These are phyloP conservation scores for Seira musarum DNA, from an alignment of 2,888 invertebrate species.

Conservation along the genomic window DNA sequence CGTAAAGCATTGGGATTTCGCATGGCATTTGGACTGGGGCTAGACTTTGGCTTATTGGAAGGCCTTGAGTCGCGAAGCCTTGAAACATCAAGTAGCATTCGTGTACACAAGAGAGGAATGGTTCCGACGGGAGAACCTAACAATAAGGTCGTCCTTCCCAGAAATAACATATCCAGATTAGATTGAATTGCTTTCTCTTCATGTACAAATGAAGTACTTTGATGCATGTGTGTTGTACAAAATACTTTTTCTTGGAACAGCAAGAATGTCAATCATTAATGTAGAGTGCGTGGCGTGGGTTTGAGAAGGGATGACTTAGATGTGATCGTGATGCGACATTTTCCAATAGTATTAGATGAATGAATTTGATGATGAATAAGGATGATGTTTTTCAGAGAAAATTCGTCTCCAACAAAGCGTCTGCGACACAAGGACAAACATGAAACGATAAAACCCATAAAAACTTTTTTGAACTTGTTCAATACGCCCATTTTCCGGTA, in stretches of 20 bases:
- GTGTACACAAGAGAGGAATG: not conserved
- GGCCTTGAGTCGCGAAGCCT: not conserved
- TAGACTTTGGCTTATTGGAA: too few species aligned
- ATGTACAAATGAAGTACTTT: too few species aligned
- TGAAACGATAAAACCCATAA: not conserved
- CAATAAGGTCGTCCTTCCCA: slow-evolving; percentile 4
- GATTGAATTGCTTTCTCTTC: too few species aligned
- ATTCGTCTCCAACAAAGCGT: not conserved
- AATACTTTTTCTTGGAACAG: not conserved
- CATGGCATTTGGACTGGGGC: too few species aligned
- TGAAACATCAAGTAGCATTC: not conserved
- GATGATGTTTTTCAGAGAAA: not conserved
- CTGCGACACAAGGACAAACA: not conserved
- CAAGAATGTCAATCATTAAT: not conserved
- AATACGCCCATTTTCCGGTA: not conserved
- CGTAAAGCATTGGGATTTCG: not conserved
- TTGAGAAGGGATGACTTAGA: not conserved
- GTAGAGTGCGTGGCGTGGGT: not conserved
- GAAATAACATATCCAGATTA: not conserved
- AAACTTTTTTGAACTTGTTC: not conserved
- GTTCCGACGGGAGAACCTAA: not conserved
- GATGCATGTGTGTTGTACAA: not conserved
- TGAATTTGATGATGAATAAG: not conserved
- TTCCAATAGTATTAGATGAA: not conserved
- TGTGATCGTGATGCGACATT: not conserved